Evolutionary conservation across 2,888 invertebrate genomes (phyloP), one percentile per base, ranked within the genome.

Genomic region (Drosophila macrospina): DNA sequence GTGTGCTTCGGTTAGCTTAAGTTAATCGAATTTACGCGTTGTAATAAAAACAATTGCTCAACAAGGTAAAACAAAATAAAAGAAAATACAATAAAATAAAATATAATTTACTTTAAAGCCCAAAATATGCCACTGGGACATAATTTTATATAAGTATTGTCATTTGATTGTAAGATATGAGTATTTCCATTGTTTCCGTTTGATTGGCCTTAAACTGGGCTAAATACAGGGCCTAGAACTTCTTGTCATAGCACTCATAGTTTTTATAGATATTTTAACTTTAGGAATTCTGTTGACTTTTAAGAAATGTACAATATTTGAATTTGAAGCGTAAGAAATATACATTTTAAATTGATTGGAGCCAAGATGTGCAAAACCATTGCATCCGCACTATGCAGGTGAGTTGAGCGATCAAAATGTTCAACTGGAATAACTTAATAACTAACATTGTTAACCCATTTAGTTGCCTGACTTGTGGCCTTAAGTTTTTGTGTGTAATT

Each of bases 11-110:
- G 52, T 34, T 37, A 41, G 75, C 75, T 78, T 84, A 85, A 62
- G 69, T 68, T 76, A 88, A 84, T 86, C 89, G 87, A 86, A 78
- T 80, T 78, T 86, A 65, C 67, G 51, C 41, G 39, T 36, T 65
- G 78, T 70, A 69, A 86, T 86, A 86, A 80, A 80, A 80, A 64
- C n/a, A 59, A 59, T 67, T 65, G 20, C 59, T 39, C 60, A 51
- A 65, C 45, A 39, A 60, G 16, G 16, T 30, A 26, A 39, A 39
- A 44, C 16, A 48, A 59, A 52, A 75, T 34, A 28, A 54, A 44
- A n/a, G 37, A 32, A 24, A 45, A 32, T 32, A 36, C 24, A 73
- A 69, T 62, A 66, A 68, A 68, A 80, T 76, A 87, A 82, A 78
- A 81, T 73, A 82, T 82, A 78, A 82, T 82, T 82, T 82, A 66